These are phyloP conservation scores for Gallirallus australis DNA, from an alignment of 2,797 vertebrate species.

Conservation along the genomic window DNA sequence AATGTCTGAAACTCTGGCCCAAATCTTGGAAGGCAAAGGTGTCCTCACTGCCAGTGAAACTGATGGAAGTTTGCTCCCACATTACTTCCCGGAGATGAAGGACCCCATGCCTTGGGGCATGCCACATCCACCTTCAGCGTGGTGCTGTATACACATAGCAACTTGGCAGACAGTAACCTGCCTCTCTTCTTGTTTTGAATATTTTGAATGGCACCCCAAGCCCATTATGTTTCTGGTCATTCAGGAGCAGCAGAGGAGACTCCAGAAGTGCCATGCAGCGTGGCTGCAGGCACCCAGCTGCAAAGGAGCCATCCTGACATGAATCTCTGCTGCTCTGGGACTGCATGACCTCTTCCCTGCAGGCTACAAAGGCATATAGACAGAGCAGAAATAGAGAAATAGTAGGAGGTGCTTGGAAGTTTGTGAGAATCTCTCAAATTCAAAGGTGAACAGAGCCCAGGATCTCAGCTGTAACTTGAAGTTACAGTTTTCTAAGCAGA, in stretches of 20 bases:
- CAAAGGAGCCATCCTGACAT: background rate
- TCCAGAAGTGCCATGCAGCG: rapidly evolving
- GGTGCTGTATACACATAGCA: rapidly evolving
- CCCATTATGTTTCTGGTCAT: background rate
- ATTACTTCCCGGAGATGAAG: background rate
- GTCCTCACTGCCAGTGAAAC: rapidly evolving
- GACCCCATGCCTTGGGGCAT: rapidly evolving
- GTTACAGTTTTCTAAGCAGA: background rate
- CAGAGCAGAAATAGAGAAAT: background rate
- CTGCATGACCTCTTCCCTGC: background rate
- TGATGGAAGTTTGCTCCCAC: background rate
- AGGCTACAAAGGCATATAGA: too few species aligned
- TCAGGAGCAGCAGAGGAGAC: background rate
- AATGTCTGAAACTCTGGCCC: background rate
- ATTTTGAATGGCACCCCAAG: background rate
- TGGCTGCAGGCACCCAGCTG: background rate
- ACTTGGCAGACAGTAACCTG: background rate
- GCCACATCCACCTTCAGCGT: background rate
- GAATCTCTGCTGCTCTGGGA: background rate
- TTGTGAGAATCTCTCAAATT: background rate
- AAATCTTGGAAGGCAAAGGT: background rate
- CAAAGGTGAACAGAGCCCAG: background rate
- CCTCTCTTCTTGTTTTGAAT: background rate
- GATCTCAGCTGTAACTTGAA: background rate
- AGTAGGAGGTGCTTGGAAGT: background rate